Base-by-base conservation (phyloP, 2,888 invertebrate species). In the Coecobrya sp. region DNA sequence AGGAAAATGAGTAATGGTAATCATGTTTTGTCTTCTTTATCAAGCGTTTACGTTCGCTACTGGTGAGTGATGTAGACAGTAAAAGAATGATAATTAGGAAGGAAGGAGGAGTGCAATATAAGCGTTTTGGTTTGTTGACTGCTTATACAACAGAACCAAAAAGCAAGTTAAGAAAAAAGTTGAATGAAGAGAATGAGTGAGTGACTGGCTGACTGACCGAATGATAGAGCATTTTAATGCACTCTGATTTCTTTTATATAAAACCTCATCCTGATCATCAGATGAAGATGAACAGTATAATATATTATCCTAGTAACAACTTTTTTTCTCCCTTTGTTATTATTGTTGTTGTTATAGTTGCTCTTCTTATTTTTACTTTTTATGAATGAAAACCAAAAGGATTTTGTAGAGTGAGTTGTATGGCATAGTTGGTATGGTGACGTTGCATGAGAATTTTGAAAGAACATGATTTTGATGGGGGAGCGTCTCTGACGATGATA, bases 361-460 rank as follows among this genome's bases (percentile, higher is more conserved):
- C 1, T 62, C 22, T 22, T 22, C 1, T 62, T 68, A 68, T 68
- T 68, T 30, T 68, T 68, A 30, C 68, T 42, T 76, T 76, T 76
- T 76, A 76, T 76, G 76, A 76, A 76, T 76, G 76, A 76, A 76
- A 76, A 73, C 42, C 70, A 73, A 73, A 42, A 73, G 70, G 68
- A 68, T 59, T 19, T 1, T 59, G 7, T 59, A 59, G 13, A 10
- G 19, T 19, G 19, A 59, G 7, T 11, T 5, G 65, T 27, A 13
- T 19, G n/a, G 65, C 11, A 13, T 19, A 8, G 70, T 19, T 52
- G 52, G 52, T 22, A 76, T 76, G 45, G 22, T 76, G 45, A 73
- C 16, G 52, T 52, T 79, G 52, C 27, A 73, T 73, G 70, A 73
- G 70, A 73, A 73, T 42, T n/a, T 73, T 42, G 70, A 19, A 19